Conservation (phyloP, 2,113 vertebrate genomes). For the Cichladusa arquata region DNA sequence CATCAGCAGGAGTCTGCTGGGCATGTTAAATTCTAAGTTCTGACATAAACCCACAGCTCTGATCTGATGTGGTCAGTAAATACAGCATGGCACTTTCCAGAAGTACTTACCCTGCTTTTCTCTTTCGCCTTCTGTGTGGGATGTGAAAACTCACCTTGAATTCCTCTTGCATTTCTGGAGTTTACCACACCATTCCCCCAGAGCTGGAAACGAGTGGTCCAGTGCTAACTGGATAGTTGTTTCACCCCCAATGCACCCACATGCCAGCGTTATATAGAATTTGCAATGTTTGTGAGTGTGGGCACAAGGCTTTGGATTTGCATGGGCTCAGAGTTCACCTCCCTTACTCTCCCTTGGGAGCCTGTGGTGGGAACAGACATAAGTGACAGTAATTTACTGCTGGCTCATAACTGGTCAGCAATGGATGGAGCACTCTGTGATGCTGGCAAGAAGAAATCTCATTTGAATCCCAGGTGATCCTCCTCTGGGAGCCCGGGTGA, state of each 20-base stretch:
- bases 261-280: not conserved
- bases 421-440: not conserved
- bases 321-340: not conserved
- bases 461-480: not conserved
- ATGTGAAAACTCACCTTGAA: not conserved
- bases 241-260: not conserved
- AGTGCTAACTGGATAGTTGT: not conserved
- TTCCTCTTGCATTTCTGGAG: not conserved
- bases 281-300: not conserved
- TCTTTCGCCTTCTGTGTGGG: not conserved
- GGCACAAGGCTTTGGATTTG: not conserved
- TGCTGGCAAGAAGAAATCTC: not conserved
- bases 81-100: not conserved
- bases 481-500: not conserved
- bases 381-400: not conserved
- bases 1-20: constrained; percentile 23
- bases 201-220: not conserved
- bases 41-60: not conserved
- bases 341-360: not conserved
- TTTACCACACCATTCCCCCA: not conserved
- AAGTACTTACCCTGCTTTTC: not conserved
- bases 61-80: not conserved
- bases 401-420: not conserved
- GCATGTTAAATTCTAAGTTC: not conserved
- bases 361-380: not conserved